Conservation (phyloP, 2,888 invertebrate species). For the Ectropis crepuscularia region DNA sequence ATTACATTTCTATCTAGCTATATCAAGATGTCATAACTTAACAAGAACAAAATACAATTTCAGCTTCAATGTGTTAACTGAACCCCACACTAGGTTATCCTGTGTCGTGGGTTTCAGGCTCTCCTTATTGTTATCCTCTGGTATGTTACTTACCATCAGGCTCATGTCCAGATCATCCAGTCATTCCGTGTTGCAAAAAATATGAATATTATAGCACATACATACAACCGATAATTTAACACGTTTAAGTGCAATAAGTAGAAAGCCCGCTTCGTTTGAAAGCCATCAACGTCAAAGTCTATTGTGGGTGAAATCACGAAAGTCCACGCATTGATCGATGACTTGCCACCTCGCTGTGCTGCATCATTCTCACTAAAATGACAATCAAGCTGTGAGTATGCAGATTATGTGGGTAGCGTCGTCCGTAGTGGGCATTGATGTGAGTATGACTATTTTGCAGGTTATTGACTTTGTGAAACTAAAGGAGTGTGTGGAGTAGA, state of each 20-base stretch:
- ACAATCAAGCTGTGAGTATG: constrained; percentile 34
- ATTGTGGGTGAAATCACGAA: constrained; percentile 38
- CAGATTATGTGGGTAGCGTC: constrained; percentile 21
- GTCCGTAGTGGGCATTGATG: constrained; percentile 1
- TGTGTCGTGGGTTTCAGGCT: no score
- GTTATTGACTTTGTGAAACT: no score
- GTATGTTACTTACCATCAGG: no score
- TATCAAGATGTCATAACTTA: no score
- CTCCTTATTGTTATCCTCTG: no score
- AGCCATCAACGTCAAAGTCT: constrained; percentile 25
- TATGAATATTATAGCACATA: neutral
- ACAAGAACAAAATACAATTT: no score
- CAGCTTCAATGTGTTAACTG: no score
- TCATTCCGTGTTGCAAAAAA: neutral
- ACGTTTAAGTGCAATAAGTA: constrained; percentile 11
- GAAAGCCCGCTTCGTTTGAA: constrained; percentile 27
- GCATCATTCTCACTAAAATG: constrained; percentile 34
- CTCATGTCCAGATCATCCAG: no score
- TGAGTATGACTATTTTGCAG: neutral
- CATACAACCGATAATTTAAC: neutral
- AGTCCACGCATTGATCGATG: constrained; percentile 38
- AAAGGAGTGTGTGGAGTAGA: no score
- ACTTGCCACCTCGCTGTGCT: constrained; percentile 17
- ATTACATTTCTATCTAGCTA: no score
- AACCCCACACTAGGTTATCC: no score